phyloP scores from a whole-genome alignment of 2,113 vertebrate genomes.

The Nycticryphes semicollaris region DNA sequence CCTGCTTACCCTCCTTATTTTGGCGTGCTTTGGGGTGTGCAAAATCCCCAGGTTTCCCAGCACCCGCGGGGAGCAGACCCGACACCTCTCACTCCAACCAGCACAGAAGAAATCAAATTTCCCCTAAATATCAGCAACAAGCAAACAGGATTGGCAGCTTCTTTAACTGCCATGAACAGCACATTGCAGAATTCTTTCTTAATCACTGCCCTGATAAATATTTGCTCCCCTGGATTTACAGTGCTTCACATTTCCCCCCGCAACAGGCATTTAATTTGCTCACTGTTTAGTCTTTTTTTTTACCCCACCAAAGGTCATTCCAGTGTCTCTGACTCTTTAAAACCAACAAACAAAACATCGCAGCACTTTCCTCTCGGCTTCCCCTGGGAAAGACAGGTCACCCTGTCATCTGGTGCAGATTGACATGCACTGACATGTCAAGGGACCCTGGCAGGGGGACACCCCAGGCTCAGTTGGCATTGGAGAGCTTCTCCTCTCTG shows the following conservation, averaged over 20 bases:
- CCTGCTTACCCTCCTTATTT: not conserved
- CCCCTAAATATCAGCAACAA: not conserved
- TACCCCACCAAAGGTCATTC: not conserved
- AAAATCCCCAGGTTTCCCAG: not conserved
- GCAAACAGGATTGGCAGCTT: not conserved
- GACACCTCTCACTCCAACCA: not conserved
- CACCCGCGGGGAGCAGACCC: not conserved
- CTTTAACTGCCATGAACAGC: not conserved
- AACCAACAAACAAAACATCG: not conserved
- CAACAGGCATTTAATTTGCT: not conserved
- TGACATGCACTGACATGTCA: not conserved
- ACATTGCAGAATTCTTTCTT: not conserved
- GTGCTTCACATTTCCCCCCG: not conserved
- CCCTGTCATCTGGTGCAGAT: not conserved
- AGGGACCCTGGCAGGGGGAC: not conserved
- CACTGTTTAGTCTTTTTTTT: accelerated
- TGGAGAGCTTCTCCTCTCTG: not conserved
- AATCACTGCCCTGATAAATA: not conserved
- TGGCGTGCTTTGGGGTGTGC: not conserved
- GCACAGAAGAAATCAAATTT: not conserved
- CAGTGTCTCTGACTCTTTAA: not conserved
- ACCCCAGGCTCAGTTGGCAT: not conserved
- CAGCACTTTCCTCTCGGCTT: not conserved
- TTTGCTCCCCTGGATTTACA: not conserved
- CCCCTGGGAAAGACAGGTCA: not conserved